Percentiles rank a stretch among this genome's conserved stretches.
phyloP scores from a whole-genome alignment of 2,113 vertebrate species.

The Chaetorhynchus papuensis region DNA sequence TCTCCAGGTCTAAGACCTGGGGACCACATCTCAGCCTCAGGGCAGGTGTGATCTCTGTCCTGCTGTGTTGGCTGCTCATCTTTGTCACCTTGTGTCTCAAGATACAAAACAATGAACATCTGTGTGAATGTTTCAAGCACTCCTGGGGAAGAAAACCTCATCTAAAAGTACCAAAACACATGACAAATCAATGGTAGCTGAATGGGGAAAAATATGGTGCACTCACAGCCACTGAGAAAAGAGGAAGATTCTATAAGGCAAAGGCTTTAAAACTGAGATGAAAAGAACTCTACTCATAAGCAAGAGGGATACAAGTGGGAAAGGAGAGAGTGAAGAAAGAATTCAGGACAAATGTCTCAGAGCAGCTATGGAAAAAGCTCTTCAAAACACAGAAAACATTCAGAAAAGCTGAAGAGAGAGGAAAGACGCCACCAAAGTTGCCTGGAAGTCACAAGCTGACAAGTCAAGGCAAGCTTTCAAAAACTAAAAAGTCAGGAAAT shows the following conservation, averaged over 20 bases:
- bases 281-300: background rate
- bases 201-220: background rate
- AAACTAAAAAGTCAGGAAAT: conserved; percentile 8
- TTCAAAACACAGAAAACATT: background rate
- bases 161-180: fast-evolving
- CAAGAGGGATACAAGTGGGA: background rate
- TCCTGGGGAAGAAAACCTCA: fast-evolving
- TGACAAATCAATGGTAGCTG: background rate
- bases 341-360: background rate
- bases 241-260: background rate
- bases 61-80: background rate
- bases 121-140: background rate
- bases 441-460: conserved; percentile 51
- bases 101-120: background rate
- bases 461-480: background rate
- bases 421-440: conserved; percentile 20
- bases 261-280: background rate
- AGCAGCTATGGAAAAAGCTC: background rate
- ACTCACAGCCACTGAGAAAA: background rate
- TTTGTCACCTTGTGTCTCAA: background rate
- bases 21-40: background rate
- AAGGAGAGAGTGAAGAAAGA: background rate
- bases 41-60: background rate
- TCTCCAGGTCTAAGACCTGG: background rate
- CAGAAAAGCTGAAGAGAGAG: conserved; percentile 1